Evolutionary conservation across 2,888 invertebrate species (phyloP).

Genomic region (Lithosia quadra): DNA sequence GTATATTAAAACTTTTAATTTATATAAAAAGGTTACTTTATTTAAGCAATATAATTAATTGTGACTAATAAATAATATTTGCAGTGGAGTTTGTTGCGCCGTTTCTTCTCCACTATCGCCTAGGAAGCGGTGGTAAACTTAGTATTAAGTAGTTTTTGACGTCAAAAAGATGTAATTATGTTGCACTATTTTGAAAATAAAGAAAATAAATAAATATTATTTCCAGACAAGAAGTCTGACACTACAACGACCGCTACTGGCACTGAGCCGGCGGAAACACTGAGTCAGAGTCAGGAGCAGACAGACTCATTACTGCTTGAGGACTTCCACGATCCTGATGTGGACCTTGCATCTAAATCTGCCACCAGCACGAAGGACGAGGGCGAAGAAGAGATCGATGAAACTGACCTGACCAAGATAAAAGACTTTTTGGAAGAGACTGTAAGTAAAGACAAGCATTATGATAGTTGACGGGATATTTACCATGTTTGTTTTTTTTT

Average conservation of each 20-base stretch:
- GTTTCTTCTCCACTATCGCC: no score
- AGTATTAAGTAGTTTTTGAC: no score
- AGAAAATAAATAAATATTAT: no score
- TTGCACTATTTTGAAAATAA: no score
- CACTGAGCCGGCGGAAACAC: conserved; percentile 63
- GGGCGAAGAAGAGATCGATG: conserved; percentile 75
- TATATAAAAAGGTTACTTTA: background rate
- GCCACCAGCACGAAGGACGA: conserved; percentile 71
- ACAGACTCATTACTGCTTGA: conserved; percentile 56
- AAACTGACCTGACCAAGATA: conserved; percentile 72
- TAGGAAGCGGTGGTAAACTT: no score
- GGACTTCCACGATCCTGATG: conserved; percentile 50
- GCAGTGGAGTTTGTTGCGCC: no score
- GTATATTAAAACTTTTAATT: background rate
- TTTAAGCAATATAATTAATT: background rate
- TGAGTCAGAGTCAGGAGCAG: conserved; percentile 56
- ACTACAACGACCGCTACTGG: conserved; percentile 65
- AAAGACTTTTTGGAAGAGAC: conserved; percentile 81
- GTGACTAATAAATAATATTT: no score
- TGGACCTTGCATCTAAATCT: conserved; percentile 64
- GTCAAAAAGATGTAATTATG: no score
- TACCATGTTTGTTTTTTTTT: no score
- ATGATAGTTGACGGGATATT: no score
- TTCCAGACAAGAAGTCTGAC: conserved; percentile 75
- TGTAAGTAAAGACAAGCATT: conserved; percentile 58